phyloP scores from a whole-genome alignment of 1,140 invertebrate species.

The Sipha flava region DNA sequence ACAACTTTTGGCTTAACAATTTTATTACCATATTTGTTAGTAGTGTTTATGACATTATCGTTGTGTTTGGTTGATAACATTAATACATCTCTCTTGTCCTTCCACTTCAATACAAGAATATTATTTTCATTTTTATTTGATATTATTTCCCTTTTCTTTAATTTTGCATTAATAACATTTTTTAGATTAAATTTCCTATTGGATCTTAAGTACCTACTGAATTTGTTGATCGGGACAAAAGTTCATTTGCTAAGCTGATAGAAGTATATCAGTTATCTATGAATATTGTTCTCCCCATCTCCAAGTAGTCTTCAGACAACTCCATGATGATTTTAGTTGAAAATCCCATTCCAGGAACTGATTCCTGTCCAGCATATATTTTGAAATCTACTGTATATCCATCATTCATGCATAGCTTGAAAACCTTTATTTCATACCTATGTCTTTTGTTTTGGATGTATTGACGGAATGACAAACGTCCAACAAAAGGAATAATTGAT shows the following conservation, averaged over 20 bases:
- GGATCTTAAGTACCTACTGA: conserved; percentile 44
- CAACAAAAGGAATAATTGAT: conserved; percentile 41
- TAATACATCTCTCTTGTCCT: conserved; percentile 43
- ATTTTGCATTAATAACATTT: conserved; percentile 41
- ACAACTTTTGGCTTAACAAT: not conserved
- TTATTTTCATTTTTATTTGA: conserved; percentile 42
- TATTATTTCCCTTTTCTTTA: conserved; percentile 42
- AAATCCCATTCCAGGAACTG: conserved; percentile 27
- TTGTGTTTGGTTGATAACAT: conserved; percentile 43
- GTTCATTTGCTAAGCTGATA: conserved; percentile 42
- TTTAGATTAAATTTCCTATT: conserved; percentile 43
- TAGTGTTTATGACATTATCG: not conserved
- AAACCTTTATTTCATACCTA: conserved; percentile 42
- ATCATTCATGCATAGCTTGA: conserved; percentile 40
- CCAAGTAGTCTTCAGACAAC: conserved; percentile 36
- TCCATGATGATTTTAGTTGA: conserved; percentile 37
- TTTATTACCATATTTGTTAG: not conserved
- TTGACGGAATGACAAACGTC: conserved; percentile 40
- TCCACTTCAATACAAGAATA: conserved; percentile 44
- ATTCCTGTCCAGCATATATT: conserved; percentile 41
- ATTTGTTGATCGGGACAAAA: conserved; percentile 45
- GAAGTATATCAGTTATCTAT: conserved; percentile 43
- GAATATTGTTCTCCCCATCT: conserved; percentile 39
- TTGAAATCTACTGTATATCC: conserved; percentile 40
- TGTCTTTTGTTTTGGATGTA: conserved; percentile 41